Percentiles rank a stretch among this genome's conserved stretches.
Conservation (phyloP, 2,797 vertebrate species). For the Lagodon rhomboides region DNA sequence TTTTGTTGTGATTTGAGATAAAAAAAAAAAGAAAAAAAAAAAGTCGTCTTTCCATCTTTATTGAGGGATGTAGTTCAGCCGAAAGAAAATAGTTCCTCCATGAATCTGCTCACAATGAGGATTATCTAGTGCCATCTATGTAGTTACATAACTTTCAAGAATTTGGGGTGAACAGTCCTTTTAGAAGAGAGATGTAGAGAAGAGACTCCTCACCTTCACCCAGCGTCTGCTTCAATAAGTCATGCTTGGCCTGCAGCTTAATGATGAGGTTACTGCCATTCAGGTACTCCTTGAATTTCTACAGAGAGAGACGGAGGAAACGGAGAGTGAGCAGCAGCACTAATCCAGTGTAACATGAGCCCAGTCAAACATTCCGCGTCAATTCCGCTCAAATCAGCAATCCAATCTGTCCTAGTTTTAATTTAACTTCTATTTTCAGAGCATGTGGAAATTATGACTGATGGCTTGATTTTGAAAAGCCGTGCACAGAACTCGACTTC, state of each 20-base stretch:
- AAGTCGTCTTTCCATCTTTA: too few relatives aligned
- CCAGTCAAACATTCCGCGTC: slow-evolving; percentile 25
- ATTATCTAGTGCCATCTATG: too few relatives aligned
- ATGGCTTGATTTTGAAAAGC: slow-evolving; percentile 37
- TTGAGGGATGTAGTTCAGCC: too few relatives aligned
- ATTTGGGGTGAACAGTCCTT: too few relatives aligned
- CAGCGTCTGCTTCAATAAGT: slow-evolving; percentile 96
- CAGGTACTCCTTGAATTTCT: slow-evolving; percentile 99
- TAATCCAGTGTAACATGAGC: slow-evolving; percentile 39
- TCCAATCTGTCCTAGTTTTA: slow-evolving; percentile 37
- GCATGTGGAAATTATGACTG: slow-evolving; percentile 19
- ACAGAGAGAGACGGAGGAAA: slow-evolving; percentile 55
- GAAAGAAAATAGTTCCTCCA: too few relatives aligned
- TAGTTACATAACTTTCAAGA: too few relatives aligned
- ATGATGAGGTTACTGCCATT: slow-evolving; percentile 99
- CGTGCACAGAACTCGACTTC: not conserved
- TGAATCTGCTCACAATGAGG: too few relatives aligned
- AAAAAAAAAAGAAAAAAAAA: too few relatives aligned
- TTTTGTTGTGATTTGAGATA: too few relatives aligned
- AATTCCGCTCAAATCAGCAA: slow-evolving; percentile 33
- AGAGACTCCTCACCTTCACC: slow-evolving; percentile 92
- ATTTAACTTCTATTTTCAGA: slow-evolving; percentile 47
- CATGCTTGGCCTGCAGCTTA: slow-evolving; percentile 99
- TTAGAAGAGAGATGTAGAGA: slow-evolving; percentile 46
- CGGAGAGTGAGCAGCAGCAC: slow-evolving; percentile 25